Base-by-base conservation (phyloP, 2,113 vertebrate species). In the Perognathus longimembris region DNA sequence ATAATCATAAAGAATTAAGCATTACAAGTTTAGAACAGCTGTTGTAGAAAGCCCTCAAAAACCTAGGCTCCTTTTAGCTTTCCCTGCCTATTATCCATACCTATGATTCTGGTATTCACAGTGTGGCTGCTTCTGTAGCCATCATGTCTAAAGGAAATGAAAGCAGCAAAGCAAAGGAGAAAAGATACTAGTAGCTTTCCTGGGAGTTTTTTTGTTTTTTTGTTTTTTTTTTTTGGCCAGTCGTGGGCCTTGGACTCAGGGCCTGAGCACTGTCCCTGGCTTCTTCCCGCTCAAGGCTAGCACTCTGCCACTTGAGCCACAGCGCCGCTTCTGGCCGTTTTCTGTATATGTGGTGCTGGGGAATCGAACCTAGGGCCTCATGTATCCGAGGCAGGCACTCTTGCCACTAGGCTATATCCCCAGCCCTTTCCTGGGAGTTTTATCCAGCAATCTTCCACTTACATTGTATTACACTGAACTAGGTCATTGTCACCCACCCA, bases 1-100 rank as follows among this genome's bases (percentile, higher is more conserved):
- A 24, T 34, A 59, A 12, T 61, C 45, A 28, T 84, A 75, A 74
- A 74, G 84, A 85, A 57, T 50, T 77, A 82, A 90, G 93, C 45
- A 69, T 64, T 57, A 73, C 34, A 79, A 38, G 38, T 22, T n/a
- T 74, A 67, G 59, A 78, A 79, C 28, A 87, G 34, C 73, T 87
- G 11, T 67, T 90, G 12, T 67, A 50, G 73, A n/a, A 85, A 80
- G 36, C 38, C 79, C 22, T 74, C 34, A 57, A 70, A 45, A 76
- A 70, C 45, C 18, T 32, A 76, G 54, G 12, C 8, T 70, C 54
- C 34, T 74, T 69, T 28, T 74, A 28, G 78, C 50, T 75, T 88
- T 57, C 80, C 30, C 38, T 54, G 50, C 18, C 90, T 18, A 26
- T 90, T 17, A 59, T 74, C 32, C 22, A 20, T 36, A 86, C 21